Percentiles rank a stretch among this genome's conserved stretches.
These are phyloP conservation scores for Carassius carassius DNA, from an alignment of 2,113 vertebrate genomes.

Conservation along the genomic window DNA sequence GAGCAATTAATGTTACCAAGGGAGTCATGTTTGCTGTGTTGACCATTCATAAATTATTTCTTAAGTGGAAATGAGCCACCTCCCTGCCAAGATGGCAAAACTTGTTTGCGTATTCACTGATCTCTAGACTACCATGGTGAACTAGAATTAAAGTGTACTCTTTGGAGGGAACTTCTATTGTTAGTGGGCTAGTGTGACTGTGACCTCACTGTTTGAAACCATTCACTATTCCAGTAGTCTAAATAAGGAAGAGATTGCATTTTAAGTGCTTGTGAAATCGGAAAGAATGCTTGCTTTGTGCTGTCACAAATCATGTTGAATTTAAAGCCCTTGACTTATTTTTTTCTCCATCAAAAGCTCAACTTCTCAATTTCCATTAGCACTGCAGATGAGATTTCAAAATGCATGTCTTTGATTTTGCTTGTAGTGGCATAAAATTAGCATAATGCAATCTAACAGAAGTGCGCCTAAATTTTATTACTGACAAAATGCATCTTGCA, in stretches of 20 bases:
- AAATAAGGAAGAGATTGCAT: background rate
- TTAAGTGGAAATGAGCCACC: background rate
- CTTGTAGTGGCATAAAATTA: conserved; percentile 47
- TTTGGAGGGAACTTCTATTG: background rate
- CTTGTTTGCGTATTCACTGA: background rate
- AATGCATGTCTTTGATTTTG: conserved; percentile 29
- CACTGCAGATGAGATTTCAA: conserved; percentile 38
- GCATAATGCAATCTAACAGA: conserved; percentile 48
- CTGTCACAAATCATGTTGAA: conserved; percentile 3
- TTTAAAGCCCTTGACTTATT: background rate
- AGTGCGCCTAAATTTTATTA: conserved; percentile 40
- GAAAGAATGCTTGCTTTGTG: background rate
- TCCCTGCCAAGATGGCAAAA: background rate
- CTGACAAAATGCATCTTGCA: conserved; percentile 12
- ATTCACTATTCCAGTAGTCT: background rate
- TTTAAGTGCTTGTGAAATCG: conserved; percentile 11
- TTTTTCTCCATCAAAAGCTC: background rate
- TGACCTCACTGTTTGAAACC: background rate
- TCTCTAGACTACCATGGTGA: background rate
- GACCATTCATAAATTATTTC: background rate
- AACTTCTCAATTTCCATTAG: conserved; percentile 31
- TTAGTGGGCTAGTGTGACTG: background rate
- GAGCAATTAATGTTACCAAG: conserved; percentile 27
- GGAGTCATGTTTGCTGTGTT: background rate
- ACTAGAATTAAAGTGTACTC: background rate